phyloP scores from a whole-genome alignment of 2,888 invertebrate genomes.

The Macrosoma leucophasiata region DNA sequence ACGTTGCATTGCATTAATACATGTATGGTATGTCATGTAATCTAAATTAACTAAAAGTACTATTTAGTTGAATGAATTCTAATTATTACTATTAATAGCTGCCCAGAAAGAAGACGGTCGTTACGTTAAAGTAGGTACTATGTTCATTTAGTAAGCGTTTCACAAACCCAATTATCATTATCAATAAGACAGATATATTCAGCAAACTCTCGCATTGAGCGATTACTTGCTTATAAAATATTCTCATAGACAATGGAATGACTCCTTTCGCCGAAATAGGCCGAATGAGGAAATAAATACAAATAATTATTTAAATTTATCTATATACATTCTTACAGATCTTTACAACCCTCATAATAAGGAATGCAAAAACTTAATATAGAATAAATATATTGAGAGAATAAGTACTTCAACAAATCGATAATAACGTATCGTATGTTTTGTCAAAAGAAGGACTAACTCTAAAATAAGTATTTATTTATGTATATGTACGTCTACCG shows the following conservation, averaged over 20 bases:
- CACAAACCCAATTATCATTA: not conserved
- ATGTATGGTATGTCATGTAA: constrained; percentile 27
- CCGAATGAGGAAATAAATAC: constrained; percentile 53
- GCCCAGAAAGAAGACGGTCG: constrained; percentile 55
- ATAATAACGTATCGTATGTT: constrained; percentile 49
- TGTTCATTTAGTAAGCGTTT: constrained; percentile 12
- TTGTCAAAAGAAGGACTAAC: constrained; percentile 61
- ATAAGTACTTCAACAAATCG: constrained; percentile 58
- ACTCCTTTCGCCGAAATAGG: constrained; percentile 49
- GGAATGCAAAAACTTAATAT: constrained; percentile 59
- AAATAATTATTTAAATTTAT: constrained; percentile 47
- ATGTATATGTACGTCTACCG: constrained; percentile 64
- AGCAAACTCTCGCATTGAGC: constrained; percentile 15
- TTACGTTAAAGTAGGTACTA: constrained; percentile 33
- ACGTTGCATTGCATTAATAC: constrained; percentile 22
- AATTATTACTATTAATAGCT: constrained; percentile 43
- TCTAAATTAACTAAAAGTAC: constrained; percentile 24
- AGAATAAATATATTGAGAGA: constrained; percentile 51
- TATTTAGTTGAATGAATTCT: constrained; percentile 19
- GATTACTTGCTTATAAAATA: constrained; percentile 18
- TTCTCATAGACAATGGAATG: too few relatives aligned
- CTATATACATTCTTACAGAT: constrained; percentile 54
- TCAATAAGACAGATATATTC: constrained; percentile 19
- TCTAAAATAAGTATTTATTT: constrained; percentile 67
- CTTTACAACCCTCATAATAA: constrained; percentile 62